Percentiles rank a stretch among this genome's conserved stretches.
phyloP scores from a whole-genome alignment of 92 coral and sea anemone species.

The Meandrina meandrites region DNA sequence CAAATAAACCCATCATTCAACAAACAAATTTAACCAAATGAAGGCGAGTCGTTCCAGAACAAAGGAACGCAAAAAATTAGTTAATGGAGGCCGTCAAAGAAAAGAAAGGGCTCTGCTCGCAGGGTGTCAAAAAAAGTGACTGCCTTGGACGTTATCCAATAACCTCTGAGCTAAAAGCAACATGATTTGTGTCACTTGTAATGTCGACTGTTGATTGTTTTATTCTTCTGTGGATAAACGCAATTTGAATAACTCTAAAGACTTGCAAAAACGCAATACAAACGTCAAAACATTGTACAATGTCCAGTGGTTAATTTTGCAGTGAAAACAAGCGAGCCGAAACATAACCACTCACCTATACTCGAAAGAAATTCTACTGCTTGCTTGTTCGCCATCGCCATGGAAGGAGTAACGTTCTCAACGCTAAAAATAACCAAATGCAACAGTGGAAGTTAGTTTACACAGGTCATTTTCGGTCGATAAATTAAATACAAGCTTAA shows the following conservation, averaged over 20 bases:
- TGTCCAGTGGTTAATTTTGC: conserved; percentile 1
- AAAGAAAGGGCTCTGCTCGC: no score
- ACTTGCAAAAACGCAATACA: not conserved
- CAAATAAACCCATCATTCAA: not conserved
- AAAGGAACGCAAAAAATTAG: no score
- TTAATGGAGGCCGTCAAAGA: no score
- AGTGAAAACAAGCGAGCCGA: not conserved
- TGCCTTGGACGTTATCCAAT: not conserved
- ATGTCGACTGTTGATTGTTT: not conserved
- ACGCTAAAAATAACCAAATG: conserved; percentile 28
- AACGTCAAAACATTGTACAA: conserved; percentile 12
- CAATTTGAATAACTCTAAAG: conserved; percentile 6
- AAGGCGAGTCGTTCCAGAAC: not conserved
- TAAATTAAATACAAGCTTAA: not conserved
- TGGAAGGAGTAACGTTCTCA: conserved; percentile 6
- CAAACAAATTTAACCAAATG: not conserved
- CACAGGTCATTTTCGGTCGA: not conserved
- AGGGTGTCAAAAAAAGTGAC: no score
- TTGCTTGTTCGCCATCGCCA: conserved; percentile 67
- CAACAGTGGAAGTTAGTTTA: conserved; percentile 1
- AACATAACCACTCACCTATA: conserved; percentile 65
- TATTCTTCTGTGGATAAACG: not conserved
- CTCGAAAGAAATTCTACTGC: conserved; percentile 77
- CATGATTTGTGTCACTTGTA: not conserved
- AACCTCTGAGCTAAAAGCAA: not conserved